A percentile compares a stretch with the other conserved stretches of the same genome.
These are phyloP conservation scores for Caenorhabditis virilis DNA, from an alignment of 2,888 invertebrate genomes.

Conservation along the genomic window DNA sequence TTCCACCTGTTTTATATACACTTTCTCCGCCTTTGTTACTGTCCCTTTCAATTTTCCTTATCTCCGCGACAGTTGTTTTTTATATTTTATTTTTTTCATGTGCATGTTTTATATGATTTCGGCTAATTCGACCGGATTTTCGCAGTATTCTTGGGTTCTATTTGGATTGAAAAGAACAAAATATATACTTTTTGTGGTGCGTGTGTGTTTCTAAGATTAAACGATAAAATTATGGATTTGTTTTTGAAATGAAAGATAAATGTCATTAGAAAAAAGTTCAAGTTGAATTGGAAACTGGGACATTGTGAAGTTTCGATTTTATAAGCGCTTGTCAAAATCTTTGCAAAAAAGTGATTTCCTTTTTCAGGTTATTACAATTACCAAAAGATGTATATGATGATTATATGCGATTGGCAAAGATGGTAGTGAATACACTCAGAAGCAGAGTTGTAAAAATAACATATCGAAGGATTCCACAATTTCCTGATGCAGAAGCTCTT, in stretches of 20 bases:
- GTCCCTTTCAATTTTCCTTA: neutral
- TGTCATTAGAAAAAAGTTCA: no score
- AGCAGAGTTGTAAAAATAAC: slow-evolving; percentile 29
- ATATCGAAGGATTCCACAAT: slow-evolving; percentile 25
- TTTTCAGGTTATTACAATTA: slow-evolving; percentile 19
- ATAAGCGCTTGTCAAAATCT: neutral
- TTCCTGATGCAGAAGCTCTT: slow-evolving; percentile 28
- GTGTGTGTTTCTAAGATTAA: no score
- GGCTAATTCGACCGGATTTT: neutral
- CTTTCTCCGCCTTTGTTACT: neutral
- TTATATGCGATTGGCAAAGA: slow-evolving; percentile 18
- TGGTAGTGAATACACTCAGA: slow-evolving; percentile 8
- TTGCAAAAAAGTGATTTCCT: neutral
- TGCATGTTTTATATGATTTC: neutral
- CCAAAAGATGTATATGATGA: slow-evolving; percentile 21
- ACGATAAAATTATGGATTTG: no score
- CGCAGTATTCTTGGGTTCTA: neutral
- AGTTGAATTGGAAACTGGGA: no score
- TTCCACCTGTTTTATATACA: neutral
- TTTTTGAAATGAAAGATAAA: no score
- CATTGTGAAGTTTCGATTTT: no score
- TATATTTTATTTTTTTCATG: no score
- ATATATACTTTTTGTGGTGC: no score
- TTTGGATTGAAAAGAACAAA: neutral
- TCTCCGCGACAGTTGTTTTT: neutral